Base-by-base conservation (phyloP, 2,888 invertebrate species). In the Tetragonula carbonaria region DNA sequence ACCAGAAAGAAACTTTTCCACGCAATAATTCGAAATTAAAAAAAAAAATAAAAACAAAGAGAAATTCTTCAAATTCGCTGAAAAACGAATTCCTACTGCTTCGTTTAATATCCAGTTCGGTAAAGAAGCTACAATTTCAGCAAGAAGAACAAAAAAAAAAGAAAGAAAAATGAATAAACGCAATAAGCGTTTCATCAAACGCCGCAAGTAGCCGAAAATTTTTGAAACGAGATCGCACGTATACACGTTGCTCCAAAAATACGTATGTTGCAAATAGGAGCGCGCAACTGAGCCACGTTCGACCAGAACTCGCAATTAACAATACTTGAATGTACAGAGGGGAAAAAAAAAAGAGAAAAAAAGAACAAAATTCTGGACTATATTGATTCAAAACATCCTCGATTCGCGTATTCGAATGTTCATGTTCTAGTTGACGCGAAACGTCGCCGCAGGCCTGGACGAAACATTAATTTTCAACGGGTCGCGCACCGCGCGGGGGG, bases 381-480 rank as follows among this genome's bases (percentile, higher is more conserved):
- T 38, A 23, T 16, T 23, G 23, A 18, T 51, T 51, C 63, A 28
- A 74, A 59, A 74, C 33, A 51, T 63, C 33, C 28, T 38, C 63
- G 53, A 50, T 51, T 53, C 51, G 51, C 65, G 63, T n/a, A 33
- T 65, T 63, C 38, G 18, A 33, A 65, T n/a, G 21, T 50, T 62
- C 21, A n/a, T 57, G 59, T 59, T 59, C 21, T 45, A 59, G 23
- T 23, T 18, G 23, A 45, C 50, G 62, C 73, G 50, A 28, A 59
- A 62, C 59, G 59, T 63, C 74, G 51, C 38, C 38, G 74, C 18
- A 59, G 50, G 53, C 57, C 11, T 57, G 33, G 45, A 23, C 33
- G 57, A 38, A 38, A 59, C 51, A 77, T 71, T 70, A 70, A 80
- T 76, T 68, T 45, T 53, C 18, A 14, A 45, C 45, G 45, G 45